Evolutionary conservation across 2,888 invertebrate species (phyloP), one percentile per base, ranked within the genome.

Genomic region (Steinernema carpocapsae): DNA sequence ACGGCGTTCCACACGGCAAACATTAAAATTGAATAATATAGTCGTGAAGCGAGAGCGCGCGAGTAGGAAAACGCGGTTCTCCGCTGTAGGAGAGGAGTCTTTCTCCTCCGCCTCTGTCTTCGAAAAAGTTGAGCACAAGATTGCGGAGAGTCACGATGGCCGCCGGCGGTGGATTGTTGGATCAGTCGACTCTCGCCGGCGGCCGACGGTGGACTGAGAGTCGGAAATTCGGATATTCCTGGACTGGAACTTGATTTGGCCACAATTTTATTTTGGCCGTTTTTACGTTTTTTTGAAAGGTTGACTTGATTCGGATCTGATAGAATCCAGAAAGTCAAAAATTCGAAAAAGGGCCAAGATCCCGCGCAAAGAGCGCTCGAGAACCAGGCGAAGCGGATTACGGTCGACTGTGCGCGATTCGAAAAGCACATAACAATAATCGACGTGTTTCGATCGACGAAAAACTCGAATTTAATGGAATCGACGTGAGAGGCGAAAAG

Each of bases 21-120:
- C 64, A 64, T 64, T 32, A 64, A 64, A 64, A 64, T 64, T 64
- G 64, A 64, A 64, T 64, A 64, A 64, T 64, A 64, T 64, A 64
- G 64, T 64, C 64, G 64, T 64, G 64, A 64, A 64, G 64, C 64
- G 29, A 26, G 64, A 64, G 64, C 64, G 64, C 64, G 64, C 64
- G 64, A 64, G 64, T 37, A 37, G 37, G 64, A 14, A 19, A 64
- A 64, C 64, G 64, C 64, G 64, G 12, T 37, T 12, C 24, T 56
- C 19, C n/a, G 48, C 48, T 48, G 48, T 48, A 48, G 19, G 48
- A 29, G 29, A 64, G 64, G 32, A 64, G 29, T n/a, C 64, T 32
- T 14, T 32, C 32, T 32, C 32, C 29, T 26, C 17, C 64, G 22
- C 64, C 19, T 64, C 64, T 29, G 19, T 48, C 48, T 48, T 48